Base-by-base conservation (phyloP, 92 coral and sea anemone species). In the Plumapathes pennacea region DNA sequence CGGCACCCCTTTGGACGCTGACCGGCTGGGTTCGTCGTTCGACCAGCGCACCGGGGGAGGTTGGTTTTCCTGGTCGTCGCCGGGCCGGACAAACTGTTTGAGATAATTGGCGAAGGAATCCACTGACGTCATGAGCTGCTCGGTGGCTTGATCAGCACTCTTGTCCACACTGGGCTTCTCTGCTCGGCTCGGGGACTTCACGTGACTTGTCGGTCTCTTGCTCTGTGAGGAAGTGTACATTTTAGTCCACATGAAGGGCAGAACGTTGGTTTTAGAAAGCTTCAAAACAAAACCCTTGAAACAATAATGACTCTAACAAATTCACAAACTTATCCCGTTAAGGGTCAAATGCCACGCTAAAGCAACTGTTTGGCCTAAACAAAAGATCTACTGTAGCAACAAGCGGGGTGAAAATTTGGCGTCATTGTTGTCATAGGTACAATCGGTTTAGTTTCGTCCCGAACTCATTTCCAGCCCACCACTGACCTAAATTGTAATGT, bases 71-170 rank as follows among this genome's bases (percentile, higher is more conserved):
- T 87, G 83, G 25, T 59, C 63, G 0, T 50, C 74, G 10, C 80
- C 69, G 2, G 89, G 91, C 33, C 96, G 80, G 17, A 84, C 98
- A 29, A 92, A 38, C 37, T 81, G 90, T 41, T 86, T 90, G 9
- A 92, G 62, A 42, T 92, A 92, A 53, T 84, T 92, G 9, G 98
- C 98, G 18, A 92, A 92, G 1, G 96, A 88, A 48, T 92, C 98
- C 2, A 89, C 98, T 0, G 98, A 92, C 0, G 90, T 91, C 4
- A 73, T 88, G 24, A 92, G 65, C 0, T 90, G 77, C 36, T 80
- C 76, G 2, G 66, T 26, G 12, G 83, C 58, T 21, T 64, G 50
- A 17, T 46, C 60, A 22, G 14, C 38, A 11, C 13, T 27, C n/a
- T n/a, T n/a, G n/a, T n/a, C n/a, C n/a, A n/a, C n/a, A n/a, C 79